Evolutionary conservation across 1,140 invertebrate species (phyloP), one percentile per base, ranked within the genome.

Genomic region (Drosophila mauritiana): DNA sequence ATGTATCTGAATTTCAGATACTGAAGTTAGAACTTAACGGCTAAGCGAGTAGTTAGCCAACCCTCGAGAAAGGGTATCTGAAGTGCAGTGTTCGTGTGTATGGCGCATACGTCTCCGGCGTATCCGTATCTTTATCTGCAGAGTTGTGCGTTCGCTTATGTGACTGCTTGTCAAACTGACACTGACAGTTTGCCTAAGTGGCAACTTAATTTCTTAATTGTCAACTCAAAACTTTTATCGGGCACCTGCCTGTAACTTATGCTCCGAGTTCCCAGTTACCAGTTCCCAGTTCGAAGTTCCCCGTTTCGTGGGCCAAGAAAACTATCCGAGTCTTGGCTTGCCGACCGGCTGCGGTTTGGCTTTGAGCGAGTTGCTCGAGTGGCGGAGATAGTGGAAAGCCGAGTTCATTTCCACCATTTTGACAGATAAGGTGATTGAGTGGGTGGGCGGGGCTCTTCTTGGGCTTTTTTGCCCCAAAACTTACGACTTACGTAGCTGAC

Each of bases 191-290:
- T 78, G 80, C 80, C 84, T 91, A 91, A 91, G 90, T 91, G 90
- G 83, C 85, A 91, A 91, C 90, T 91, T 91, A 91, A 91, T 91
- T 91, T 91, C 90, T 91, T 91, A 91, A 91, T 91, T 91, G 90
- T 91, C 83, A 91, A 90, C 80, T 88, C 84, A 69, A 88, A 88
- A 89, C 68, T 88, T 89, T 89, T 84, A 84, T 84, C 84, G 69
- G 67, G 67, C 83, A 89, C 76, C 76, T 89, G 84, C 64, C 68
- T 57, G 78, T 48, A 51, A 69, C 63, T 69, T 77, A 49, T 65
- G 49, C 63, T 36, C 39, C 54, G 17, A 8, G 34, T 20, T 10
- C 13, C 37, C 34, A 17, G 17, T 43, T 27, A 39, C 25, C n/a
- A 8, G 27, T 17, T 10, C 11, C 25, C 27, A 31, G 45, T 58